Base-by-base conservation (phyloP, 2,113 vertebrate genomes). In the Vicugna pacos region DNA sequence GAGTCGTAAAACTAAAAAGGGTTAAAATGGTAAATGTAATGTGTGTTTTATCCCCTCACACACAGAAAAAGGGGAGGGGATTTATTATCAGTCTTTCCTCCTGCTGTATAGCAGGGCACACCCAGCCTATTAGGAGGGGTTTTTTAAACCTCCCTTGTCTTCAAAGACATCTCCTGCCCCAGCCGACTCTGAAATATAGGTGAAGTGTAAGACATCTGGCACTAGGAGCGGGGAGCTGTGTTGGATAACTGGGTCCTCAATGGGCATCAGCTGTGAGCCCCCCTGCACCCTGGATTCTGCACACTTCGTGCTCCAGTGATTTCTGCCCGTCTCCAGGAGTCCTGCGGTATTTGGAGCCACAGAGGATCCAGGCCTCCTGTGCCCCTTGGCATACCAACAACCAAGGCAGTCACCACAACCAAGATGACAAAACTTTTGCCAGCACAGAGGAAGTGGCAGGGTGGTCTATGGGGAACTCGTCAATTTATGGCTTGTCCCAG, bases 391-490 rank as follows among this genome's bases (percentile, higher is more conserved):
- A 42, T 19, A 5, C 30, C 65, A 52, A 11, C 2, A 19, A 15
- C 73, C 38, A 16, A 60, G 64, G 62, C 2, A 6, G 70, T 7
- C 28, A 76, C 28, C 77, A 72, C 89, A 84, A 42, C 38, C 38
- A 42, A 42, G 89, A 82, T 48, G 85, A 52, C 62, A 70, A 22
- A 65, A 32, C 42, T 85, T 70, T 24, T 73, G 62, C 81, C 60
- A 88, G 54, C 62, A 77, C 89, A 46, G 72, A 52, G 86, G 91
- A 95, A 93, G 93, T 32, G 82, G 62, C 77, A 85, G 94, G 81
- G 89, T 85, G 83, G 85, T 70, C 91, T 87, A 17, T 28, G 56
- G 93, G 94, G 77, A 77, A 52, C 50, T 56, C 77, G 83, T 70
- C 80, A 86, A 14, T 6, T 38, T 81, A 81, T 5, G 24, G 69